Percentiles rank a stretch among this genome's conserved stretches.
Evolutionary conservation across 2,888 invertebrate species (phyloP).

Genomic region (Conchocele bisecta): DNA sequence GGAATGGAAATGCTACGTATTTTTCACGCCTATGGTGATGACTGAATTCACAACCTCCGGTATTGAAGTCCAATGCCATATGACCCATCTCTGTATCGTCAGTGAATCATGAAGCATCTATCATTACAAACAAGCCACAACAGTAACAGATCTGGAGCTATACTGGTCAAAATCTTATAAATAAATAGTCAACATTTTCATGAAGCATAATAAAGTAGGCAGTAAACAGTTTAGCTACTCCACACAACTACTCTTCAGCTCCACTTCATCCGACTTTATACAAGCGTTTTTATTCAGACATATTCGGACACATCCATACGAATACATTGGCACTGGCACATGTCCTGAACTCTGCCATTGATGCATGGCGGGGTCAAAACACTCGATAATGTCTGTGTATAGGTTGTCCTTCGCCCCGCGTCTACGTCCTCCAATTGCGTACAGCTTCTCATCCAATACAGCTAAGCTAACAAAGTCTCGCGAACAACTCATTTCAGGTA

Average conservation of each 20-base stretch:
- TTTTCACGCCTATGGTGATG: no score
- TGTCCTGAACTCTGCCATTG: conserved; percentile 70
- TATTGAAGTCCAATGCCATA: no score
- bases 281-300: conserved; percentile 60
- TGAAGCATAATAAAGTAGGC: background rate
- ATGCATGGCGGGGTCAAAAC: conserved; percentile 69
- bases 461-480: conserved; percentile 77
- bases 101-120: no score
- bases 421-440: conserved; percentile 75
- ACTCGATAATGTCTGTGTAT: conserved; percentile 76
- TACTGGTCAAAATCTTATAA: background rate
- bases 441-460: conserved; percentile 75
- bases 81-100: no score
- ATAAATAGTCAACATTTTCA: background rate
- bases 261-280: background rate
- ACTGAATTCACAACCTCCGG: no score
- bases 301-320: conserved; percentile 77
- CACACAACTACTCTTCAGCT: background rate
- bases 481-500: conserved; percentile 74
- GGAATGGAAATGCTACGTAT: no score
- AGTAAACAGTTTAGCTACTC: background rate
- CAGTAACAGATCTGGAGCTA: no score
- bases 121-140: no score
- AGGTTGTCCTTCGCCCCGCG: conserved; percentile 76
- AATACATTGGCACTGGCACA: conserved; percentile 76